Conservation (phyloP, 2,113 vertebrate species). For the Ovis canadensis region DNA sequence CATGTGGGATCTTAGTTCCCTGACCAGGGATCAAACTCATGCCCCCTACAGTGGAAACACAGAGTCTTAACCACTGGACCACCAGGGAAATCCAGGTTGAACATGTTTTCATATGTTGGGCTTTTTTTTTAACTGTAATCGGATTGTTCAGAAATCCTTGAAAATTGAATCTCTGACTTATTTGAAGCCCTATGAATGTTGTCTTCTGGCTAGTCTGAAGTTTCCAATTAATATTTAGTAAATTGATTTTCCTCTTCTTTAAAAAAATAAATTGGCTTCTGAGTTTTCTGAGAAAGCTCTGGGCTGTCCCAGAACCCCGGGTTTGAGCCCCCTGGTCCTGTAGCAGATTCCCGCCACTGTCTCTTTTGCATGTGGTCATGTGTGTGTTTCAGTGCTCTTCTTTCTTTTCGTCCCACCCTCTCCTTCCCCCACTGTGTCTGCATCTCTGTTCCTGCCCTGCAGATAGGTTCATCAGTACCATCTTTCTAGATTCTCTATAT, state of each 20-base stretch:
- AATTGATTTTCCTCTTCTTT: background rate
- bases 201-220: background rate
- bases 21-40: background rate
- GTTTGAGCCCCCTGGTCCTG: background rate
- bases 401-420: background rate
- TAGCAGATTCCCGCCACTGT: background rate
- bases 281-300: background rate
- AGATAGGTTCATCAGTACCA: background rate
- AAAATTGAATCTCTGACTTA: background rate
- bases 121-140: background rate
- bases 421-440: background rate
- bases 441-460: background rate
- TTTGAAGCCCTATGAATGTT: background rate
- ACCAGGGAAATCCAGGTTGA: background rate
- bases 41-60: background rate
- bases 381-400: background rate
- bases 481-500: background rate
- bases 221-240: background rate
- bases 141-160: constrained; percentile 19
- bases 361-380: background rate
- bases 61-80: background rate
- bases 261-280: background rate
- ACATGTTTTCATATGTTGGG: background rate
- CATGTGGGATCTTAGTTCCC: background rate
- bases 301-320: background rate